phyloP scores from a whole-genome alignment of 23 tunicate genomes.

The Ciona savignyi region DNA sequence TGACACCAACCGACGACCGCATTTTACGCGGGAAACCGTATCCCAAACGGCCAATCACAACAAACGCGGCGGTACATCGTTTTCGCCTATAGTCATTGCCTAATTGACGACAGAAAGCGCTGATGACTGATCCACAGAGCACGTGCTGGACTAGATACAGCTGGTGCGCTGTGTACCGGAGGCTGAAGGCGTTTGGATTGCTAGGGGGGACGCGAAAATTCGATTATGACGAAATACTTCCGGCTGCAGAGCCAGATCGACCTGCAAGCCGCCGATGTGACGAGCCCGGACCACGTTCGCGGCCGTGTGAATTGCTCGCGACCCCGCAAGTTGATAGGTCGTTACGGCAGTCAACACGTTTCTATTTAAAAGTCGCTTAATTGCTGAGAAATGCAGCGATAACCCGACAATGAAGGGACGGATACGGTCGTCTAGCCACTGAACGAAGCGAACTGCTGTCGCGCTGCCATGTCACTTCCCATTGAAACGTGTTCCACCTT shows the following conservation, averaged over 20 bases:
- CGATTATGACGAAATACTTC: not conserved
- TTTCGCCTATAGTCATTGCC: not conserved
- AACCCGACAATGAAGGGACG: not conserved
- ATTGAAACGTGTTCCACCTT: too few relatives aligned
- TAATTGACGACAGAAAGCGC: not conserved
- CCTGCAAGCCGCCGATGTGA: not conserved
- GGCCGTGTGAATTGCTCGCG: not conserved
- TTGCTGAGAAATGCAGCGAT: not conserved
- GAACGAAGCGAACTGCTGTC: not conserved
- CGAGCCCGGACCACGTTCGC: not conserved
- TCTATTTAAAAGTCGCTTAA: not conserved
- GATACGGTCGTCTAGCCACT: not conserved
- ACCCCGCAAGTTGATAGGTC: constrained; percentile 1
- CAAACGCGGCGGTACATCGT: not conserved
- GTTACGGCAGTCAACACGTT: not conserved
- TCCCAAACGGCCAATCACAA: not conserved
- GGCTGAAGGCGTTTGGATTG: not conserved
- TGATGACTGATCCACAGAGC: not conserved
- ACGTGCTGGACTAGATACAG: not conserved
- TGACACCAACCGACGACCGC: not conserved
- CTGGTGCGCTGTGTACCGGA: not conserved
- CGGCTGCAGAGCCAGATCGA: not conserved
- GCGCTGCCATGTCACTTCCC: too few relatives aligned
- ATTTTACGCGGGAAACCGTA: not conserved
- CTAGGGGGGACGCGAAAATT: not conserved